Evolutionary conservation across 2,888 invertebrate genomes (phyloP).

Genomic region (Cetonia aurata): DNA sequence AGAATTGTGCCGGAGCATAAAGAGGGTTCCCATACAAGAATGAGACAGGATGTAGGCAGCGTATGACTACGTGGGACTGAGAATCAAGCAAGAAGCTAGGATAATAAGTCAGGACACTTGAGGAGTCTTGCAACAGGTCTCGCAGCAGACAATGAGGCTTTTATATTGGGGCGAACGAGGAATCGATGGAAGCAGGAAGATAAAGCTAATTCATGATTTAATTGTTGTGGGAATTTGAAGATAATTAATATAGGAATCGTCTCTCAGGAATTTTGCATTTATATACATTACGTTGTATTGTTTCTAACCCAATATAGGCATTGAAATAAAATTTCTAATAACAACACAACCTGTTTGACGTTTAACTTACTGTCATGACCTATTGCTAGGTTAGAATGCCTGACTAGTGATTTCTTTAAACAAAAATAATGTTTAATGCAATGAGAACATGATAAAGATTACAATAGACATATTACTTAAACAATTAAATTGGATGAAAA

Average conservation of each 20-base stretch:
- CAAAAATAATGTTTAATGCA: too few species aligned
- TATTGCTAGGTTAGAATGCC: too few species aligned
- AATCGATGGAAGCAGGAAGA: slow-evolving; percentile 21
- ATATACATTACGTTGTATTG: too few species aligned
- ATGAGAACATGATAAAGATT: too few species aligned
- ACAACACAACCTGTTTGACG: too few species aligned
- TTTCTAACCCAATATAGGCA: too few species aligned
- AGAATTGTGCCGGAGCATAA: slow-evolving; percentile 43
- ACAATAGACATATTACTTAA: too few species aligned
- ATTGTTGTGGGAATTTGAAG: not conserved
- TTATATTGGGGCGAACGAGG: slow-evolving; percentile 12
- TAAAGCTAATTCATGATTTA: slow-evolving; percentile 24
- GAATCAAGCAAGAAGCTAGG: slow-evolving; percentile 51
- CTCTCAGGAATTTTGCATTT: too few species aligned
- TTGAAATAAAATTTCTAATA: too few species aligned
- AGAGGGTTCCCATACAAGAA: slow-evolving; percentile 46
- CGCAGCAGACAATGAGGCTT: slow-evolving; percentile 16
- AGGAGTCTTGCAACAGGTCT: slow-evolving; percentile 46
- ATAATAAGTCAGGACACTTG: slow-evolving; percentile 52
- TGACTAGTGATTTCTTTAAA: too few species aligned
- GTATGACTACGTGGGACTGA: slow-evolving; percentile 50
- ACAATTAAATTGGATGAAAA: too few species aligned
- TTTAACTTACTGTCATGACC: too few species aligned
- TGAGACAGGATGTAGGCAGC: slow-evolving; percentile 54
- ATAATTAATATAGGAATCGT: not conserved